phyloP scores from a whole-genome alignment of 2,888 invertebrate species.

The Caenorhabditis auriculariae region DNA sequence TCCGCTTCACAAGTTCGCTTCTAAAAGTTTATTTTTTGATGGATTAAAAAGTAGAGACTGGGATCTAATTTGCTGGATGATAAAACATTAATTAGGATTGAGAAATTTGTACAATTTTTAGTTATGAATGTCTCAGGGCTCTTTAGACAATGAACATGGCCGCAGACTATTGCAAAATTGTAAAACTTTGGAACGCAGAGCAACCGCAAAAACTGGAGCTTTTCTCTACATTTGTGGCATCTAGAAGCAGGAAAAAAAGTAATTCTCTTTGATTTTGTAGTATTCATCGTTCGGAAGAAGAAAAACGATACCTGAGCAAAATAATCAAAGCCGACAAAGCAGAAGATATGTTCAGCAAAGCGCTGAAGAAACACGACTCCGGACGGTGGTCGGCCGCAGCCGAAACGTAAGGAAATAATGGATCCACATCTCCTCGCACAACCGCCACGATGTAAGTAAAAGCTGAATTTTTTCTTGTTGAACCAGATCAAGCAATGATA shows the following conservation, averaged over 20 bases:
- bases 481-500: background rate
- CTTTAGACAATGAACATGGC: no score
- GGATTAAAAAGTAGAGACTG: no score
- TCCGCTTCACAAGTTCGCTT: background rate
- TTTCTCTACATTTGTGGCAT: background rate
- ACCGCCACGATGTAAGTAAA: conserved; percentile 55
- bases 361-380: conserved; percentile 55
- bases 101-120: no score
- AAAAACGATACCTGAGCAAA: conserved; percentile 37
- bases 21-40: conserved; percentile 1
- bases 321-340: conserved; percentile 44
- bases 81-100: no score
- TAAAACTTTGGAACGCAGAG: background rate
- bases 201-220: background rate
- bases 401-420: conserved; percentile 61
- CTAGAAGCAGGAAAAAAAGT: background rate
- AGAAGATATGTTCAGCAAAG: conserved; percentile 46
- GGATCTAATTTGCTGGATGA: no score
- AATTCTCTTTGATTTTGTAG: background rate
- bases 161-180: no score
- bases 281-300: background rate
- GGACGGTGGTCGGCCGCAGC: conserved; percentile 55
- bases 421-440: conserved; percentile 54
- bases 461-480: no score
- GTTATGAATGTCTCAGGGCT: no score